These are phyloP conservation scores for Polietes domitor DNA, from an alignment of 2,888 invertebrate species.

Conservation along the genomic window DNA sequence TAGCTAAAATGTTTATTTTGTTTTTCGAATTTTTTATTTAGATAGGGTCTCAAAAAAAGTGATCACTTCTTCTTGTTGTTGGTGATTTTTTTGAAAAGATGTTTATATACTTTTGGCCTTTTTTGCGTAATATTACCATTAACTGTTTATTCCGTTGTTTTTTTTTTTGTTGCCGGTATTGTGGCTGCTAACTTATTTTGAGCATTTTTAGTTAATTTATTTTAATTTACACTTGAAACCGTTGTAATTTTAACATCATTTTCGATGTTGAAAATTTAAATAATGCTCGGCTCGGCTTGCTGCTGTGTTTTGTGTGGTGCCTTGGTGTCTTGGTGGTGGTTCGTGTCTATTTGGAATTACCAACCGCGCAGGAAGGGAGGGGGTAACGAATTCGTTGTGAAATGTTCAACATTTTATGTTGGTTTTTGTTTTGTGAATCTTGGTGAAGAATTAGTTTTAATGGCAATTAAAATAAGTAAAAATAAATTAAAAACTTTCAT, in stretches of 20 bases:
- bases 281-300: background rate
- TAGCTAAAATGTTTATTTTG: background rate
- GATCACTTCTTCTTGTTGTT: background rate
- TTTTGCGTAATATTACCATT: conserved; percentile 35
- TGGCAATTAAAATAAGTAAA: background rate
- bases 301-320: background rate
- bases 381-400: conserved; percentile 12
- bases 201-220: conserved; percentile 34
- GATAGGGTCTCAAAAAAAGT: conserved; percentile 9
- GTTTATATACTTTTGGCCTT: background rate
- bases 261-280: conserved; percentile 39
- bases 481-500: background rate
- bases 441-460: background rate
- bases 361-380: background rate
- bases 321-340: background rate
- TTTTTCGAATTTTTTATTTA: background rate
- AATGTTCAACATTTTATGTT: conserved; percentile 8
- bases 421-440: background rate
- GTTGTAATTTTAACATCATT: conserved; percentile 50
- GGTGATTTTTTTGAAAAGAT: too few relatives aligned
- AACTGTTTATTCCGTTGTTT: background rate
- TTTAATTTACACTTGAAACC: conserved; percentile 53
- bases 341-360: conserved; percentile 13
- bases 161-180: too few relatives aligned
- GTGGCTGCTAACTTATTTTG: conserved; percentile 1